Conservation (phyloP, 2,797 vertebrate species). For the Podargus strigoides region DNA sequence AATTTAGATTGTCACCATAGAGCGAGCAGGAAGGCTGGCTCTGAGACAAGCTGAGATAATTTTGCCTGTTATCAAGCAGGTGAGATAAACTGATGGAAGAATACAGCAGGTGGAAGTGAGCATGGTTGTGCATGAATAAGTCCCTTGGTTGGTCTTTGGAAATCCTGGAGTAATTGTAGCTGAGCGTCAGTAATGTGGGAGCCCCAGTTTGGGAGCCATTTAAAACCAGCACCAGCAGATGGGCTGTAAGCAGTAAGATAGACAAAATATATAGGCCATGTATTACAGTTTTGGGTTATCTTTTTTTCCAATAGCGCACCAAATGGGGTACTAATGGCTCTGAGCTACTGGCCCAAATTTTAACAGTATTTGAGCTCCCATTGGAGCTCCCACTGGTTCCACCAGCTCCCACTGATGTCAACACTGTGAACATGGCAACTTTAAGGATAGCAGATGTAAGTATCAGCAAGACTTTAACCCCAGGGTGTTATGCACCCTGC, state of each 20-base stretch:
- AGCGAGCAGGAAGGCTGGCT: not conserved
- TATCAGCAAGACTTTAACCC: not conserved
- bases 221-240: not conserved
- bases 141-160: not conserved
- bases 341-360: not conserved
- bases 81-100: not conserved
- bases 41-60: not conserved
- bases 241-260: not conserved
- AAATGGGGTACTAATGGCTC: not conserved
- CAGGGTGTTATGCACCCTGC: not conserved
- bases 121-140: rapidly evolving
- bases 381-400: not conserved
- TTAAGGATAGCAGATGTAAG: not conserved
- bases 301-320: not conserved
- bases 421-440: not conserved
- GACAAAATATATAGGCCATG: not conserved
- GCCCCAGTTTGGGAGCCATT: rapidly evolving
- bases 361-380: not conserved
- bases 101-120: not conserved
- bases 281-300: not conserved
- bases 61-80: not conserved
- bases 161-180: not conserved
- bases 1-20: not conserved
- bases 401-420: not conserved
- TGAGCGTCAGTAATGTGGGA: not conserved